Conservation (phyloP, 2,797 vertebrate genomes). For the Micrastur ruficollis region DNA sequence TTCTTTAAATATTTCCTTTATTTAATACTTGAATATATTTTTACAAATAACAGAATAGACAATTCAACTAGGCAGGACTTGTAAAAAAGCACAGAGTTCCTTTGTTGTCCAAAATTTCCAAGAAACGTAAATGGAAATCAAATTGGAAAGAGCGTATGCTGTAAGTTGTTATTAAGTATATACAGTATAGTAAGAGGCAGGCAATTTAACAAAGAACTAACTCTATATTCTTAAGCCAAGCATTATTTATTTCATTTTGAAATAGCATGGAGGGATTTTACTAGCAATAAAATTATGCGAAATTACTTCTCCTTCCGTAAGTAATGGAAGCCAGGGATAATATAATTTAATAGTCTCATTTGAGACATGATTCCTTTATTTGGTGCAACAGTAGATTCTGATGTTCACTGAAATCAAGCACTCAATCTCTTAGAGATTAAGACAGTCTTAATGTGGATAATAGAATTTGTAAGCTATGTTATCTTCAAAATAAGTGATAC, state of each 20-base stretch:
- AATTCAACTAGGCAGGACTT: not conserved
- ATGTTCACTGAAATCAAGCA: not conserved
- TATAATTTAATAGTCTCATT: not conserved
- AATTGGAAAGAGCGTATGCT: not conserved
- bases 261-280: not conserved
- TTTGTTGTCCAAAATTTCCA: not conserved
- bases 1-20: not conserved
- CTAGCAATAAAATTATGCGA: not conserved
- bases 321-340: not conserved
- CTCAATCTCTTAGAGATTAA: not conserved
- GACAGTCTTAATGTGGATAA: not conserved
- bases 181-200: not conserved
- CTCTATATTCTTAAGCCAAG: not conserved
- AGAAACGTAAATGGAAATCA: not conserved
- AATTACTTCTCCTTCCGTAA: not conserved
- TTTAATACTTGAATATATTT: not conserved
- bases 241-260: not conserved
- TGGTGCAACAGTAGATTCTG: not conserved
- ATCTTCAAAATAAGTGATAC: not conserved
- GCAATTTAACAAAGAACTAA: not conserved
- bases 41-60: not conserved
- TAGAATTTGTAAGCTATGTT: not conserved
- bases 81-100: not conserved
- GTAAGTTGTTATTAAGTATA: not conserved
- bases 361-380: not conserved